Evolutionary conservation across 2,113 vertebrate species (phyloP).

Genomic region (Cyanoramphus novaezelandiae): DNA sequence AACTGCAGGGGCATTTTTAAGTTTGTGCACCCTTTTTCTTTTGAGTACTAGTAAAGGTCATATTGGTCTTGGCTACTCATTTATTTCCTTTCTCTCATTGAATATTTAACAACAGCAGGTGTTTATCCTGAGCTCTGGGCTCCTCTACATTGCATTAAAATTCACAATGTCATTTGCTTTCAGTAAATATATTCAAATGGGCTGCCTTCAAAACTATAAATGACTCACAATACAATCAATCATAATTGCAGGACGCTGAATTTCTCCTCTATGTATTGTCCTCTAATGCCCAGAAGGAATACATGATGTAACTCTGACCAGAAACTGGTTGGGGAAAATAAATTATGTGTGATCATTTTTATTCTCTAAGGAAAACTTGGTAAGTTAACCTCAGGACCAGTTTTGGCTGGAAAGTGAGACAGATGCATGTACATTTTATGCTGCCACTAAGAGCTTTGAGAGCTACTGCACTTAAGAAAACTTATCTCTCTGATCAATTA

Average conservation of each 20-base stretch:
- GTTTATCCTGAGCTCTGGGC: slow-evolving; percentile 4
- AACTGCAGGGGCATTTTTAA: neutral
- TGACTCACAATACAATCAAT: slow-evolving; percentile 58
- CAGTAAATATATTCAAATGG: slow-evolving; percentile 61
- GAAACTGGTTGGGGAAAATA: neutral
- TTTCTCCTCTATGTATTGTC: slow-evolving; percentile 29
- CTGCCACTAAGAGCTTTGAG: slow-evolving; percentile 32
- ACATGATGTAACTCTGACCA: neutral
- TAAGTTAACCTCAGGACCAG: slow-evolving; percentile 55
- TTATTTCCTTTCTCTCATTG: slow-evolving; percentile 51
- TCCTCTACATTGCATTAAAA: slow-evolving; percentile 48
- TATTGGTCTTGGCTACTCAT: slow-evolving; percentile 43
- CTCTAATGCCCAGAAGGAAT: slow-evolving; percentile 19
- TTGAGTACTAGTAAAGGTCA: slow-evolving; percentile 45
- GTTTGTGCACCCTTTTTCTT: neutral
- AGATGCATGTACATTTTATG: slow-evolving; percentile 62
- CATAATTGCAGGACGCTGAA: slow-evolving; percentile 25
- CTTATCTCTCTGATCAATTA: slow-evolving; percentile 70
- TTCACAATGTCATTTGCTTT: slow-evolving; percentile 56
- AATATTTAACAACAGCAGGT: slow-evolving; percentile 60
- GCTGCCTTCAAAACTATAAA: slow-evolving; percentile 50
- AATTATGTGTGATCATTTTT: neutral
- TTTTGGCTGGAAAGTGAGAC: slow-evolving; percentile 43
- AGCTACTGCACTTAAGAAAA: slow-evolving; percentile 56
- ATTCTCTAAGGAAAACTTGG: slow-evolving; percentile 39